A percentile compares a stretch with the other conserved stretches of the same genome.
phyloP scores from a whole-genome alignment of 2,888 invertebrate genomes.

The Fabriciana adippe region DNA sequence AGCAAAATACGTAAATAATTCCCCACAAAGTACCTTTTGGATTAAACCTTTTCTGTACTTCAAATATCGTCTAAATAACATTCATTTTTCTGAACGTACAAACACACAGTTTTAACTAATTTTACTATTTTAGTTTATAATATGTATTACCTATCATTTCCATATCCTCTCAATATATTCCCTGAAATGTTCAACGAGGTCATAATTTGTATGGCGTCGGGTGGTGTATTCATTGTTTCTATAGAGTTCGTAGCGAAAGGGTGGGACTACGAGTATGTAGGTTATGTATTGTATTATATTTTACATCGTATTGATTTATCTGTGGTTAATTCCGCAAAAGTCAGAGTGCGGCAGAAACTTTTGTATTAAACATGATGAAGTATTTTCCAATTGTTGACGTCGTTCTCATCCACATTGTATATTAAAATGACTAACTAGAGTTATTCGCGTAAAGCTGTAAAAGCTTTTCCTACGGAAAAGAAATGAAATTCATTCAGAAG shows the following conservation, averaged over 20 bases:
- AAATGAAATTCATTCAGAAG: too few species aligned
- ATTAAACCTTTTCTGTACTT: too few species aligned
- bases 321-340: neutral
- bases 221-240: conserved; percentile 14
- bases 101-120: neutral
- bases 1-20: too few species aligned
- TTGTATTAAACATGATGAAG: too few species aligned
- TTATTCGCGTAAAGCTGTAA: too few species aligned
- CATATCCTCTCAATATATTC: conserved; percentile 2
- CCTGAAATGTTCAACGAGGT: neutral
- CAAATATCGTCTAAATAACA: too few species aligned
- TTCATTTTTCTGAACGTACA: neutral
- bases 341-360: neutral
- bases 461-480: too few species aligned
- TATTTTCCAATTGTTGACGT: too few species aligned
- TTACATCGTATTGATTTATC: conserved; percentile 1
- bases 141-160: neutral
- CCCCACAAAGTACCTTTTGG: too few species aligned
- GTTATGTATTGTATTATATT: neutral
- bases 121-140: neutral
- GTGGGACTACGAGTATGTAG: neutral
- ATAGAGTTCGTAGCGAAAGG: neutral
- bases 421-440: too few species aligned
- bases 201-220: conserved; percentile 4
- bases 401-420: too few species aligned